Evolutionary conservation across 2,888 invertebrate species (phyloP).

Genomic region (Ennomos fuscantarius): DNA sequence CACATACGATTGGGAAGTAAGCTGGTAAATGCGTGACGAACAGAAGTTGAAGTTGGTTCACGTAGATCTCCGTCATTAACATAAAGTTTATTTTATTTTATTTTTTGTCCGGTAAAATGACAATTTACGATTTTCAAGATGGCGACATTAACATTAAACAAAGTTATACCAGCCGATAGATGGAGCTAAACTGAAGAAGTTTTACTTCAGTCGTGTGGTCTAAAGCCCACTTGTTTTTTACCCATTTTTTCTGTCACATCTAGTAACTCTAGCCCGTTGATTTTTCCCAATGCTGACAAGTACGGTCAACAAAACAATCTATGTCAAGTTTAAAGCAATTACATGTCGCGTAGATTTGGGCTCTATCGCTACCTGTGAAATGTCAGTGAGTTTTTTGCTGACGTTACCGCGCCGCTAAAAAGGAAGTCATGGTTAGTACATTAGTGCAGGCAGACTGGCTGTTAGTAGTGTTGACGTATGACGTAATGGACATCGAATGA

Average conservation of each 20-base stretch:
- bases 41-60: too few species aligned
- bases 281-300: slow-evolving; percentile 39
- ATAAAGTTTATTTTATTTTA: too few species aligned
- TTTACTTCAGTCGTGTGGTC: too few species aligned
- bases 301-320: slow-evolving; percentile 52
- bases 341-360: slow-evolving; percentile 21
- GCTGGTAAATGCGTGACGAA: too few species aligned
- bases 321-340: slow-evolving; percentile 52
- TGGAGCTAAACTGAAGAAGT: too few species aligned
- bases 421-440: slow-evolving; percentile 55
- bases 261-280: slow-evolving; percentile 31
- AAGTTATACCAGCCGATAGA: too few species aligned
- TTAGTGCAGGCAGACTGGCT: slow-evolving; percentile 32
- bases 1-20: too few species aligned
- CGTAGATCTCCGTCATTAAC: too few species aligned
- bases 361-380: slow-evolving; percentile 15
- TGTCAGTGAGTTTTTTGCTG: slow-evolving; percentile 15
- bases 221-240: too few species aligned
- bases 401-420: slow-evolving; percentile 49
- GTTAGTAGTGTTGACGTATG: not conserved
- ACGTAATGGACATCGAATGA: not conserved
- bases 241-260: slow-evolving; percentile 36
- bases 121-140: too few species aligned
- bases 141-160: too few species aligned
- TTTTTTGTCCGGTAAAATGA: too few species aligned